phyloP scores from a whole-genome alignment of 2,797 vertebrate genomes.

The Pagetopsis macropterus region DNA sequence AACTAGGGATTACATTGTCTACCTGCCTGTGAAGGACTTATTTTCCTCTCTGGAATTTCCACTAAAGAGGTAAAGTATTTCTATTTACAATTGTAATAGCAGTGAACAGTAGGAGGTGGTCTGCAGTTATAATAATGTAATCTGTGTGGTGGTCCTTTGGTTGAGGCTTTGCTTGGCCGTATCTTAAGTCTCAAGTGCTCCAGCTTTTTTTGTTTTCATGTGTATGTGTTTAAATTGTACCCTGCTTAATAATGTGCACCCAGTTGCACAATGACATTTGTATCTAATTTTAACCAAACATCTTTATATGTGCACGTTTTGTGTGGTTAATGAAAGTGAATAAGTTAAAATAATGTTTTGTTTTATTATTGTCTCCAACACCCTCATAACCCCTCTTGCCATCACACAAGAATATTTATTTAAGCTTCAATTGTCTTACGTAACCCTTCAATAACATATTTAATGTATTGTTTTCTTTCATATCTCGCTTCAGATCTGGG shows the following conservation, averaged over 20 bases:
- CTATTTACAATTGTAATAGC: conserved; percentile 11
- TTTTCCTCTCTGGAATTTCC: conserved; percentile 63
- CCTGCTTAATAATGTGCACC: background rate
- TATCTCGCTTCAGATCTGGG: conserved; percentile 50
- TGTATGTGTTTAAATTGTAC: conserved; percentile 13
- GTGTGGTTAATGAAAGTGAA: background rate
- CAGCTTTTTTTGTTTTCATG: conserved; percentile 6
- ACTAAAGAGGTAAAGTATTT: conserved; percentile 67
- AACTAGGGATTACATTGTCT: conserved; percentile 65
- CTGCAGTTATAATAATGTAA: conserved; percentile 18
- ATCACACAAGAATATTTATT: background rate
- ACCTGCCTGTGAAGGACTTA: conserved; percentile 63
- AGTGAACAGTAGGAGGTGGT: conserved; percentile 24
- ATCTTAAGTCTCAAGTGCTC: conserved; percentile 17
- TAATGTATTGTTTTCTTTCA: conserved; percentile 13
- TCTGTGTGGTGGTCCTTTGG: conserved; percentile 21
- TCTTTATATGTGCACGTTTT: background rate
- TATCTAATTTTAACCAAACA: too few relatives aligned
- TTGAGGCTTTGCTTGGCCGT: conserved; percentile 1
- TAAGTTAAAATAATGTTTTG: background rate
- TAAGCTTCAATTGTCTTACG: conserved; percentile 1
- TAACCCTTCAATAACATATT: conserved; percentile 4
- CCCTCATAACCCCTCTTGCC: background rate
- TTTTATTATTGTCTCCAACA: background rate
- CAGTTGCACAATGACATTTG: background rate